These are phyloP conservation scores for Gasterosteus aculeatus DNA, from an alignment of 2,113 vertebrate genomes.

Conservation along the genomic window DNA sequence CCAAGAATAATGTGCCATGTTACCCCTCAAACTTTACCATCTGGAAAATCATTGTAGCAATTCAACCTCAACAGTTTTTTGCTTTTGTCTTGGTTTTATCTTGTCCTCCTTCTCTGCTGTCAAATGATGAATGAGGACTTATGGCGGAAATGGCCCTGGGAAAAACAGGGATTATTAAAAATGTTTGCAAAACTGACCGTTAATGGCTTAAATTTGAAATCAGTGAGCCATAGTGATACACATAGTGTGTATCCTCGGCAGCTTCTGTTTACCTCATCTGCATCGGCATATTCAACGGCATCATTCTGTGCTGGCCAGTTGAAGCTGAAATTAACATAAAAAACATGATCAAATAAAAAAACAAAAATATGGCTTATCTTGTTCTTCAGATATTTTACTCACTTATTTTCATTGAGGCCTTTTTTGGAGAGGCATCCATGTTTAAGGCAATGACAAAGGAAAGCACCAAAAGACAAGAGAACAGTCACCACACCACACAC, in stretches of 20 bases:
- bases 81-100: conserved; percentile 2
- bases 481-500: conserved; percentile 85
- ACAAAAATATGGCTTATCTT: neutral
- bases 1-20: conserved; percentile 75
- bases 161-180: conserved; percentile 22
- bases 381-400: conserved; percentile 55
- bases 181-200: neutral
- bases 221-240: neutral
- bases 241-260: neutral
- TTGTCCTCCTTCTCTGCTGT: conserved; percentile 55
- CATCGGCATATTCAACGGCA: conserved; percentile 87
- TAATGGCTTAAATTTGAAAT: neutral
- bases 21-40: conserved; percentile 53
- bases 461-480: conserved; percentile 82
- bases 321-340: conserved; percentile 81
- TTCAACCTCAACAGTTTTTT: conserved; percentile 39
- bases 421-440: conserved; percentile 88
- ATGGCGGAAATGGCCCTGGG: conserved; percentile 96
- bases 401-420: conserved; percentile 88
- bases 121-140: conserved; percentile 98
- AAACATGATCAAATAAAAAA: neutral
- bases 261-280: conserved; percentile 88
- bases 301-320: conserved; percentile 88
- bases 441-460: conserved; percentile 89
- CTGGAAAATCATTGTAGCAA: conserved; percentile 50